Evolutionary conservation across 2,888 invertebrate genomes (phyloP).

Genomic region (Melikaiella ostensackeni): DNA sequence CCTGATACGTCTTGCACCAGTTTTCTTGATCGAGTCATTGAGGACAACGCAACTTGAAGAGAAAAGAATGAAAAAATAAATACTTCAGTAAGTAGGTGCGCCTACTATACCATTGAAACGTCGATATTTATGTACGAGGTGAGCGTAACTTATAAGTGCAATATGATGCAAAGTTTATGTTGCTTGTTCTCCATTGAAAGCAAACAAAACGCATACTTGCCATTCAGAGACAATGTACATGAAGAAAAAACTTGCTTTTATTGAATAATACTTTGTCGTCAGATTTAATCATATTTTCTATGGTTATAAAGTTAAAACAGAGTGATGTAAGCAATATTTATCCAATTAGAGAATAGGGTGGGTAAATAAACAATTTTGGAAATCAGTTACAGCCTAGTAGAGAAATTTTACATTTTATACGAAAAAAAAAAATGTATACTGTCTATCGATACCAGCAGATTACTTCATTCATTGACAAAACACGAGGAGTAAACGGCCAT

Average conservation of each 20-base stretch:
- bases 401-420: too few species aligned
- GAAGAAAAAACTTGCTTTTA: conserved; percentile 1
- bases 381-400: too few species aligned
- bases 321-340: not conserved
- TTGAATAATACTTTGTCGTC: conserved; percentile 5
- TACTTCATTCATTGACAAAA: too few species aligned
- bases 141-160: not conserved
- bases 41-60: conserved; percentile 42
- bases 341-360: not conserved
- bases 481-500: too few species aligned
- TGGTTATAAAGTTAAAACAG: not conserved
- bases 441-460: too few species aligned
- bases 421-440: too few species aligned
- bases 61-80: conserved; percentile 31
- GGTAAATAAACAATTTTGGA: too few species aligned
- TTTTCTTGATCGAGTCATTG: conserved; percentile 37
- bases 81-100: conserved; percentile 41
- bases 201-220: conserved; percentile 17
- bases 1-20: conserved; percentile 27
- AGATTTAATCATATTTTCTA: conserved; percentile 14
- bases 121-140: conserved; percentile 20
- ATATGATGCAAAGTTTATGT: conserved; percentile 33
- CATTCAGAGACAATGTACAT: conserved; percentile 1
- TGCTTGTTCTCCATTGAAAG: conserved; percentile 25
- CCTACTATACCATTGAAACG: conserved; percentile 18